Conservation (phyloP, 2,888 invertebrate genomes). For the Achlya flavicornis region DNA sequence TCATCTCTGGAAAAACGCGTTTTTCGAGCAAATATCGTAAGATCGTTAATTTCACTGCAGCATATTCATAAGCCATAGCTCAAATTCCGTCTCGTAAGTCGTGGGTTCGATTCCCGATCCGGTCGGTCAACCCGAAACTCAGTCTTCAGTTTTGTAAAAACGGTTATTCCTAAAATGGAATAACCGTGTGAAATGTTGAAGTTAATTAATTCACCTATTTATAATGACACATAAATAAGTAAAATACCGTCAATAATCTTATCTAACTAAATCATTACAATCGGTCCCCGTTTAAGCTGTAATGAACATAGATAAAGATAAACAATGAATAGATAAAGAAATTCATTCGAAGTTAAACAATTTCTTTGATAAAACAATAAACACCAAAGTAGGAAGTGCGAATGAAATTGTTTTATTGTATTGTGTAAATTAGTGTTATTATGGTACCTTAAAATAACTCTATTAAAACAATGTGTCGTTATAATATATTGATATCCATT, state of each 20-base stretch:
- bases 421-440: not conserved
- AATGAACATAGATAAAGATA: slow-evolving; percentile 42
- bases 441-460: not conserved
- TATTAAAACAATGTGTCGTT: slow-evolving; percentile 24
- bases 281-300: slow-evolving; percentile 45
- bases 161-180: no score
- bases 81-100: no score
- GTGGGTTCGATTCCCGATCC: no score
- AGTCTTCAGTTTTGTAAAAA: no score
- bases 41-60: no score
- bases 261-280: slow-evolving; percentile 53
- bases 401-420: not conserved
- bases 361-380: slow-evolving; percentile 36
- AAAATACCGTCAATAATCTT: slow-evolving; percentile 26
- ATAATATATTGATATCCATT: slow-evolving; percentile 20
- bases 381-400: slow-evolving; percentile 10
- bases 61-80: no score
- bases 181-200: no score
- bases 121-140: no score
- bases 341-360: slow-evolving; percentile 34
- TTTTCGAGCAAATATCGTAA: no score
- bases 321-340: slow-evolving; percentile 36
- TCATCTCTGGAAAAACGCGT: no score
- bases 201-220: no score
- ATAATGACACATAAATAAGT: no score